Conservation (phyloP, 2,797 vertebrate genomes). For the Australoheros facetus region DNA sequence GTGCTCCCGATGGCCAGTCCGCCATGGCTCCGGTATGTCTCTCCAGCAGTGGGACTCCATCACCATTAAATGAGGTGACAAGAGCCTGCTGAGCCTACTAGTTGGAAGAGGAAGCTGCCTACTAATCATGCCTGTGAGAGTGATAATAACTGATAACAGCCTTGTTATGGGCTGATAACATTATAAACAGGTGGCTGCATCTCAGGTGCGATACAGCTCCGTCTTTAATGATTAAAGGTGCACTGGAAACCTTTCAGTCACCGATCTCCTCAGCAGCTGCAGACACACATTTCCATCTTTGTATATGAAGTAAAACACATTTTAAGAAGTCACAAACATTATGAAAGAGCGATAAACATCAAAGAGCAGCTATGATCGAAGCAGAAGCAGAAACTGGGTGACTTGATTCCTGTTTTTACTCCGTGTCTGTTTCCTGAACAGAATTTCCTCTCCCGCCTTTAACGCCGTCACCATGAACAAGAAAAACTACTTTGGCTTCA, state of each 20-base stretch:
- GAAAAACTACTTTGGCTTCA: rapidly evolving
- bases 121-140: rapidly evolving
- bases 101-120: neutral
- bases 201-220: neutral
- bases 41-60: neutral
- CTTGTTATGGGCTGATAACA: neutral
- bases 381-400: neutral
- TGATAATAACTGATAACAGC: neutral
- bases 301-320: neutral
- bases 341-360: neutral
- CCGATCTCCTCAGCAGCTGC: neutral
- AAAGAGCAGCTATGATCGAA: neutral
- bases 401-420: neutral
- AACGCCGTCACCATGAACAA: rapidly evolving
- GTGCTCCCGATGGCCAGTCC: rapidly evolving
- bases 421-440: neutral
- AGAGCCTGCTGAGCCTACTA: neutral
- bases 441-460: neutral
- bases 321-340: neutral
- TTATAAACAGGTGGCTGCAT: neutral
- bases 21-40: neutral
- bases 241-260: too few species aligned
- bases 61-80: neutral
- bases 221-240: neutral
- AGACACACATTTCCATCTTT: neutral